Evolutionary conservation across 2,888 invertebrate species (phyloP).

Genomic region (Teleiodes luculella): DNA sequence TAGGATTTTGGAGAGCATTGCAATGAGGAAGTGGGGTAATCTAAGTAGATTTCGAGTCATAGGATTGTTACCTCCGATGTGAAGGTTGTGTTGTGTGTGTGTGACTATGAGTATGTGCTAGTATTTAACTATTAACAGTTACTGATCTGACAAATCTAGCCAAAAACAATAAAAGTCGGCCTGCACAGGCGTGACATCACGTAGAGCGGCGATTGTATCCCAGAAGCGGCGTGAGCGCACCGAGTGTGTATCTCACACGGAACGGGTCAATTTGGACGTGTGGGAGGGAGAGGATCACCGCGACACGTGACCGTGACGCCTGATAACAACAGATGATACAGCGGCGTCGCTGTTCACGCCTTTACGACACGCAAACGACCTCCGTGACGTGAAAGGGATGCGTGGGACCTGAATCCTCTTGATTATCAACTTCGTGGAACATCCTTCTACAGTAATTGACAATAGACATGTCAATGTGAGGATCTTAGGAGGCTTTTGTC

Average conservation of each 20-base stretch:
- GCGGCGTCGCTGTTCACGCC: slow-evolving; percentile 69
- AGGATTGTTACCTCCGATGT: too few relatives aligned
- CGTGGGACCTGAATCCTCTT: not conserved
- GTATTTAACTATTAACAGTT: too few relatives aligned
- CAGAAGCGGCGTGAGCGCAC: slow-evolving; percentile 54
- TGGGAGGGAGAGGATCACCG: slow-evolving; percentile 51
- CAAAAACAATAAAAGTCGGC: not conserved
- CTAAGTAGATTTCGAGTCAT: too few relatives aligned
- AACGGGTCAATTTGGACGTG: slow-evolving; percentile 78
- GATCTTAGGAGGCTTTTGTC: too few relatives aligned
- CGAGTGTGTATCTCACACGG: slow-evolving; percentile 61
- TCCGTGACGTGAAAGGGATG: slow-evolving; percentile 35
- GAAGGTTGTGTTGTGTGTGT: too few relatives aligned
- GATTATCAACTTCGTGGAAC: not conserved
- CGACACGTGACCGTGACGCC: slow-evolving; percentile 75
- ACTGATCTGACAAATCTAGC: not conserved
- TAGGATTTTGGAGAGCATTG: too few relatives aligned
- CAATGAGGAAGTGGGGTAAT: too few relatives aligned
- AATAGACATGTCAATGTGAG: too few relatives aligned
- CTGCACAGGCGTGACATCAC: slow-evolving; percentile 45
- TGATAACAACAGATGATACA: slow-evolving; percentile 54
- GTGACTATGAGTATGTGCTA: too few relatives aligned
- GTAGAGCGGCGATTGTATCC: slow-evolving; percentile 74
- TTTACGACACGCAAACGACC: slow-evolving; percentile 49
- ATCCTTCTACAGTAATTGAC: not conserved